These are phyloP conservation scores for Falcaria lacertinaria DNA, from an alignment of 2,888 invertebrate species.

Conservation along the genomic window DNA sequence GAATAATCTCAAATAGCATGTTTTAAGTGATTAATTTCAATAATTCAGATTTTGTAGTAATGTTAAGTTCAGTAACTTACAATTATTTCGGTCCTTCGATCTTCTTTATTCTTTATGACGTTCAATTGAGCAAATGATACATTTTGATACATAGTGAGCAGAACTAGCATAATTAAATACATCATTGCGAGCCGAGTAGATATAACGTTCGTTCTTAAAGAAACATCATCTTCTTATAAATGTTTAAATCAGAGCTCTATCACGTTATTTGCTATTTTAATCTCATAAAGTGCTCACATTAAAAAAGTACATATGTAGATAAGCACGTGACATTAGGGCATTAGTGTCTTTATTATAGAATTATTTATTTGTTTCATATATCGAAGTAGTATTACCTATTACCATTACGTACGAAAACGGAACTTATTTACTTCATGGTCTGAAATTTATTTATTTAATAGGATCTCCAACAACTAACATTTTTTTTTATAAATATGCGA, in stretches of 20 bases:
- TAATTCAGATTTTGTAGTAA: background rate
- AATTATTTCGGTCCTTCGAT: constrained; percentile 1
- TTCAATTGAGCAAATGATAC: background rate
- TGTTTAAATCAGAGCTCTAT: background rate
- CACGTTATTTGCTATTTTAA: background rate
- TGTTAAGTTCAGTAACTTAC: background rate
- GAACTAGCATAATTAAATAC: background rate
- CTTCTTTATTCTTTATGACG: background rate
- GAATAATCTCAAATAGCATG: too few species aligned
- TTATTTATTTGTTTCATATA: too few species aligned
- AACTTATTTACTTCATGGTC: too few species aligned
- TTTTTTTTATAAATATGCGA: too few species aligned
- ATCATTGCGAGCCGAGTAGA: background rate
- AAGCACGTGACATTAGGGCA: background rate
- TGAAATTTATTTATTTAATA: too few species aligned
- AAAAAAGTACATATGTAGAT: background rate
- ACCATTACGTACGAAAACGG: too few species aligned
- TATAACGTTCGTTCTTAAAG: background rate
- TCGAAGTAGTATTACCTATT: too few species aligned
- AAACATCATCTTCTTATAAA: background rate
- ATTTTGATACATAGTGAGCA: background rate
- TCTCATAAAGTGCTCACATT: background rate
- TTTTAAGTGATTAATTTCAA: too few species aligned
- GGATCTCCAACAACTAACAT: too few species aligned
- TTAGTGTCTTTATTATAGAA: background rate